Evolutionary conservation across 2,888 invertebrate genomes (phyloP).

Genomic region (Cinara cedri): DNA sequence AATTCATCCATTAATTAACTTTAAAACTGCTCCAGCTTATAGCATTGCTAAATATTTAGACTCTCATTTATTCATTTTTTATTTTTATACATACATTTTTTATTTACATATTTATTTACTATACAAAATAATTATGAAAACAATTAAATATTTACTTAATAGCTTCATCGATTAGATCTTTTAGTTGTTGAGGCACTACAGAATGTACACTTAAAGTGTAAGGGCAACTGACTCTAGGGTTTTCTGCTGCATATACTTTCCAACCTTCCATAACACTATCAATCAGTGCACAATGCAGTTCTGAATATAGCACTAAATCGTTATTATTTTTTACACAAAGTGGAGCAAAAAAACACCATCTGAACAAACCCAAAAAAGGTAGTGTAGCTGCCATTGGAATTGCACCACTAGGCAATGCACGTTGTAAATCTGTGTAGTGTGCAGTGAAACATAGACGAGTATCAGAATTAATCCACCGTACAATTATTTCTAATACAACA

Average conservation of each 20-base stretch:
- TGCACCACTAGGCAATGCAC: conserved; percentile 76
- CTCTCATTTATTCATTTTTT: too few relatives aligned
- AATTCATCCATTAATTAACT: too few relatives aligned
- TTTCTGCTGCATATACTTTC: conserved; percentile 59
- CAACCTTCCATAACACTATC: conserved; percentile 69
- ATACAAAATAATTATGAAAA: not conserved
- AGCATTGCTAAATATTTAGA: too few relatives aligned
- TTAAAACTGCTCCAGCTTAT: too few relatives aligned
- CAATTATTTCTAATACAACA: conserved; percentile 72
- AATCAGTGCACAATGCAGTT: conserved; percentile 72
- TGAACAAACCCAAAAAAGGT: conserved; percentile 78
- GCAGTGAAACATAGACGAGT: conserved; percentile 74
- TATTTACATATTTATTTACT: too few relatives aligned
- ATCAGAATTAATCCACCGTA: conserved; percentile 74
- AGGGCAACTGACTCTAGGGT: conserved; percentile 53
- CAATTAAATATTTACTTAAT: conserved; percentile 61
- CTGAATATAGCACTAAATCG: conserved; percentile 66
- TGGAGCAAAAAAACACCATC: conserved; percentile 77
- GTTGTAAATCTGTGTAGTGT: conserved; percentile 67
- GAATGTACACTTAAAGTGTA: conserved; percentile 66
- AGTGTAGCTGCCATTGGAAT: conserved; percentile 85
- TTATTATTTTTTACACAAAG: conserved; percentile 64
- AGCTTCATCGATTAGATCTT: conserved; percentile 65
- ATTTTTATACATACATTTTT: too few relatives aligned
- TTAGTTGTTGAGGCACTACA: conserved; percentile 71